These are phyloP conservation scores for Caenorhabditis inopinata DNA, from an alignment of 1,140 invertebrate genomes.

Conservation along the genomic window DNA sequence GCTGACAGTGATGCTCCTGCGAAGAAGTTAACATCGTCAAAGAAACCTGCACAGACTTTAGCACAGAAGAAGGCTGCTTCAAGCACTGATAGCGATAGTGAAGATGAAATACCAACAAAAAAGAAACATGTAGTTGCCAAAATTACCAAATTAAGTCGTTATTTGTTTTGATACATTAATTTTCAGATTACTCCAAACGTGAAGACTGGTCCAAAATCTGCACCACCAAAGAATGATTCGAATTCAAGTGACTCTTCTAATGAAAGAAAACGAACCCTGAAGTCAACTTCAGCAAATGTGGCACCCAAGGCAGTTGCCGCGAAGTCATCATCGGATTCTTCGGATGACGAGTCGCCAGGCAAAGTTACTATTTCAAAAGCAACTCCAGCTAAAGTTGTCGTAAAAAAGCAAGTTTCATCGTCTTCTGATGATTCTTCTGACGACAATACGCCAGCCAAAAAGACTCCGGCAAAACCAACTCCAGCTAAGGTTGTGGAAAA, in stretches of 20 bases:
- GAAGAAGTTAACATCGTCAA: not conserved
- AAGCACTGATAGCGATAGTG: not conserved
- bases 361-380: not conserved
- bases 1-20: slow-evolving; percentile 4
- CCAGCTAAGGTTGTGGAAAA: not conserved
- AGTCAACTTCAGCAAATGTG: not conserved
- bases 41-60: not conserved
- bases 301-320: not conserved
- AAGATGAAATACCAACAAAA: not conserved
- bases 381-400: not conserved
- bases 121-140: not conserved
- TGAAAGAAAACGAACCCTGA: not conserved
- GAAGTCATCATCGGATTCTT: slow-evolving; percentile 6
- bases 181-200: slow-evolving; percentile 14
- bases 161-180: slow-evolving; percentile 4
- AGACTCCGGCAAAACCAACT: not conserved
- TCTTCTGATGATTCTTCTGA: not conserved
- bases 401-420: not conserved
- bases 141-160: no score
- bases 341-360: not conserved
- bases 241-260: not conserved
- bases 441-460: not conserved
- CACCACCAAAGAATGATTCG: not conserved
- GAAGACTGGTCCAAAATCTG: not conserved
- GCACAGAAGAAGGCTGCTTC: slow-evolving; percentile 1